Evolutionary conservation across 2,113 vertebrate species (phyloP).

Genomic region (Pionites leucogaster): DNA sequence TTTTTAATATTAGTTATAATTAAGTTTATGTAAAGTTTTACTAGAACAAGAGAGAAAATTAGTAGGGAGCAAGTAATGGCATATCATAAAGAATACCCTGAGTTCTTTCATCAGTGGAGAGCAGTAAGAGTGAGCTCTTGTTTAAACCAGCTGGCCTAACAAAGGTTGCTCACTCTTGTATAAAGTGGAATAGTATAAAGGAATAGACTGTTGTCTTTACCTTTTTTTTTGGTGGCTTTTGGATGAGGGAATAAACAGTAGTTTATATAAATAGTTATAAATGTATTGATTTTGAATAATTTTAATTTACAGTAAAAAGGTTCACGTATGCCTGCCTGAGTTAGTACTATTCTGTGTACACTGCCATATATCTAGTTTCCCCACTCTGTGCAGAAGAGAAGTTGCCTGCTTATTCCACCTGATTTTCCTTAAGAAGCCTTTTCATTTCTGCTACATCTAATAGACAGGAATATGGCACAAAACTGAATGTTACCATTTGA

Average conservation of each 20-base stretch:
- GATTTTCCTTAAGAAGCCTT: constrained; percentile 28
- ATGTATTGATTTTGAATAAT: not conserved
- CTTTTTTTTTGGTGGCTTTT: not conserved
- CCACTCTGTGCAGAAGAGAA: not conserved
- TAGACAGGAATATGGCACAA: constrained; percentile 50
- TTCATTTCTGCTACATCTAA: constrained; percentile 22
- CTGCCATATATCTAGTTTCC: not conserved
- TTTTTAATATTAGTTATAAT: not conserved
- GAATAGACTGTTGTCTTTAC: not conserved
- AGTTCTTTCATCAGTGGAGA: not conserved
- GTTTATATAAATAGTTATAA: not conserved
- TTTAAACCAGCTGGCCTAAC: not conserved
- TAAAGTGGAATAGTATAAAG: not conserved
- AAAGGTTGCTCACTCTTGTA: rapidly evolving
- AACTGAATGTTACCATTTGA: constrained; percentile 60
- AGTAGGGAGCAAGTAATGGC: not conserved
- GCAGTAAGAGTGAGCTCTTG: not conserved
- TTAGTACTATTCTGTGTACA: not conserved
- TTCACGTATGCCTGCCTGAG: not conserved
- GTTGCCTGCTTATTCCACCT: not conserved
- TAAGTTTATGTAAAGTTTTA: not conserved
- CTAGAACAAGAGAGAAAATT: not conserved
- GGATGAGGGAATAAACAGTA: not conserved
- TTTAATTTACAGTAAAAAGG: not conserved
- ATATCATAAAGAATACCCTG: not conserved